Conservation (phyloP, 1,140 invertebrate genomes). For the Piezodorus guildinii region DNA sequence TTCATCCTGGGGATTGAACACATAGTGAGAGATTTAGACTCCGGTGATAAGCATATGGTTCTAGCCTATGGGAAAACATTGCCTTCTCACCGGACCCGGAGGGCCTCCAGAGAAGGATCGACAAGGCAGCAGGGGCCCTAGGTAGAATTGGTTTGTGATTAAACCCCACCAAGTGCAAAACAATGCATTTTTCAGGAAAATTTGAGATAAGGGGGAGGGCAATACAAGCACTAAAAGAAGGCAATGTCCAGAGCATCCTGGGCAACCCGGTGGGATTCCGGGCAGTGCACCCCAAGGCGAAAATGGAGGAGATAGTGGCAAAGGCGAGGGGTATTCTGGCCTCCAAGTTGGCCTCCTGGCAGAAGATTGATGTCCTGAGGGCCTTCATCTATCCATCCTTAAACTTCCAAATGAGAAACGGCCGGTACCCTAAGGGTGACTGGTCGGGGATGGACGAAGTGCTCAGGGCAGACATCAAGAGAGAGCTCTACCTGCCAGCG, state of each 20-base stretch:
- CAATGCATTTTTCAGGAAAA: background rate
- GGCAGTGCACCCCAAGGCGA: constrained; percentile 25
- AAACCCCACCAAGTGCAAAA: constrained; percentile 7
- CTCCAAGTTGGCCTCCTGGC: no score
- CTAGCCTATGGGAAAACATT: constrained; percentile 9
- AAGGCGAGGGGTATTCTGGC: no score
- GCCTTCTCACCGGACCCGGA: background rate
- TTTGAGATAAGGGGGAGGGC: background rate
- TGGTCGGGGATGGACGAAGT: no score
- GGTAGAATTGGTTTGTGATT: background rate
- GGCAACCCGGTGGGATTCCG: constrained; percentile 30
- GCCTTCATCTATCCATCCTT: no score
- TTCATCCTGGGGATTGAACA: constrained; percentile 36
- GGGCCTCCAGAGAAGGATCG: background rate
- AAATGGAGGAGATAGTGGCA: constrained; percentile 24
- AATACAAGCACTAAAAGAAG: constrained; percentile 13
- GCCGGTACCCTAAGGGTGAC: no score
- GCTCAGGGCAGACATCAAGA: no score
- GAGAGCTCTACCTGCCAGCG: no score
- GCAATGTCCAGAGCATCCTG: constrained; percentile 29
- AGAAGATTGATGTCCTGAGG: no score
- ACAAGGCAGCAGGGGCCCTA: background rate
- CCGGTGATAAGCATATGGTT: constrained; percentile 6
- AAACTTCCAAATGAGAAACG: no score
- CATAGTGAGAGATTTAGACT: constrained; percentile 18